A percentile compares a stretch with the other conserved stretches of the same genome.
phyloP scores from a whole-genome alignment of 2,113 vertebrate genomes.

The Pampusana beccarii region DNA sequence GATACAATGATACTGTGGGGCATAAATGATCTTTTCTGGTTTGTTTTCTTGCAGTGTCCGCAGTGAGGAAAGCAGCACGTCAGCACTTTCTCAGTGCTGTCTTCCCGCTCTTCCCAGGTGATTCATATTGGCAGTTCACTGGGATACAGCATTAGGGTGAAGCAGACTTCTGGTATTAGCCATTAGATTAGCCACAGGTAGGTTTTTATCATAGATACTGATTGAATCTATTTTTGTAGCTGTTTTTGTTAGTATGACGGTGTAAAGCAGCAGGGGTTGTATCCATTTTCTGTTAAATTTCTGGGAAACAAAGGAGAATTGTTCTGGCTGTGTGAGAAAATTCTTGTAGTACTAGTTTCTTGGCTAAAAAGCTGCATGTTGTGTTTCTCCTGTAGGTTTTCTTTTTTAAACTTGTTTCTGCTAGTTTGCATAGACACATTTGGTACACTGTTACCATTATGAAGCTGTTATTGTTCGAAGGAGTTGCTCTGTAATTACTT shows the following conservation, averaged over 20 bases:
- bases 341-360: not conserved
- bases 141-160: not conserved
- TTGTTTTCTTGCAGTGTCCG: not conserved
- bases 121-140: not conserved
- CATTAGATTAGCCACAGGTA: not conserved
- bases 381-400: not conserved
- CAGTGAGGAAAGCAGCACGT: not conserved
- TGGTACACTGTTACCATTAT: not conserved
- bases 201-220: not conserved
- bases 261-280: not conserved
- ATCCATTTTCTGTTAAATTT: not conserved
- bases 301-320: not conserved
- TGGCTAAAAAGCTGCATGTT: not conserved
- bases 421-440: not conserved
- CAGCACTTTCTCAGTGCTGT: not conserved
- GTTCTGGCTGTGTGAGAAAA: not conserved
- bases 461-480: not conserved
- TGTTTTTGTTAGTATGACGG: not conserved
- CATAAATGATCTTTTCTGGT: not conserved
- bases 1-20: not conserved
- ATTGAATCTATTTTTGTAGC: not conserved
- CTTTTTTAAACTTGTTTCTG: not conserved
- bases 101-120: not conserved
- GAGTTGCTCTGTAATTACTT: not conserved
- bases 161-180: not conserved